Base-by-base conservation (phyloP, 2,888 invertebrate species). In the Netelia fuscicornis region DNA sequence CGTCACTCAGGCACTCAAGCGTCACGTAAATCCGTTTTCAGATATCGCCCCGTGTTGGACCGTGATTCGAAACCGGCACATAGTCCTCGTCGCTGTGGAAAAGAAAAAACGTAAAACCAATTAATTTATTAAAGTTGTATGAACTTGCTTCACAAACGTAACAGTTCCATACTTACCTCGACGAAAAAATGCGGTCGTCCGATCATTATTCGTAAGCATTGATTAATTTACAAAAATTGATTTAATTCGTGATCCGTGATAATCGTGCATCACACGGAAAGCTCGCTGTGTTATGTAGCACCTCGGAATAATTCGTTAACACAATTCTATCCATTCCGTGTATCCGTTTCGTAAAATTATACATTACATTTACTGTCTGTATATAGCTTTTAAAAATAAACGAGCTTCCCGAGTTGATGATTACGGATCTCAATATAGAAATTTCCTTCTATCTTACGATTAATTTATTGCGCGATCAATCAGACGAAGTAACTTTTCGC, bases 171-270 rank as follows among this genome's bases (percentile, higher is more conserved):
- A 85, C 86, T 71, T 82, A 89, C 89, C 89, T 87, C 86, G 87
- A 86, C 86, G 86, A 89, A 86, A 87, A 88, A 85, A 84, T 87
- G 88, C 84, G 87, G 71, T 86, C 79, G 10, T 87, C 86, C 88
- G 81, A 80, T 79, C 62, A 87, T 89, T 87, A 82, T 85, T 87
- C 79, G 85, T 74, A 90, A 90, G 90, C 90, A 90, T 87, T 86
- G 86, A 88, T 89, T 87, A 87, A 89, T 89, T 82, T 87, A 88
- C 86, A 89, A 89, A 87, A 82, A 79, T 44, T 30, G 60, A 71
- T 74, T 71, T 25, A 82, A 85, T 75, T 81, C 67, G 54, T 72
- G 13, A 44, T 71, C 48, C 42, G 84, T 82, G 81, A 86, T 84
- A 87, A 82, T 86, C 81, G 85, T 82, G 85, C 85, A 87, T 86